Evolutionary conservation across 2,888 invertebrate genomes (phyloP), one percentile per base, ranked within the genome.

Genomic region (Apamea crenata): DNA sequence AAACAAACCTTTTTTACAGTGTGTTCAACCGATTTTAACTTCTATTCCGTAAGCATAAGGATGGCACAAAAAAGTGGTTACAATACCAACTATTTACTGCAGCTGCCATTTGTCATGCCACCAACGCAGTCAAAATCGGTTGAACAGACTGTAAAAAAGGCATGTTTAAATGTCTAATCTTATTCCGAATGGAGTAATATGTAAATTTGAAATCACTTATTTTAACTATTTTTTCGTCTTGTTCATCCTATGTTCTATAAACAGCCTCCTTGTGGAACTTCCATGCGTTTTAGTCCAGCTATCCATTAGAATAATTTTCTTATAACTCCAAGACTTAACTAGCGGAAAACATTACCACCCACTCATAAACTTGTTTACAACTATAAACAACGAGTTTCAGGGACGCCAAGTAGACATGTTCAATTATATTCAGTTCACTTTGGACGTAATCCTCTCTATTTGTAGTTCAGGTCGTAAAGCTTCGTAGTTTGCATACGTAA

Each of bases 401-500:
- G 29, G 29, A 59, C 32, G 53, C 10, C 0, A 74, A 53, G 70
- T 78, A 65, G 0, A 40, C 5, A 69, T 50, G 77, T 82, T 61
- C 72, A 56, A 59, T 36, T 61, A 56, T 59, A 83, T 63, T 71
- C 47, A 44, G 21, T 61, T 32, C 21, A 75, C n/a, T 70, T 32
- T 18, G 21, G 44, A 16, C 67, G 16, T 74, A 65, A 87, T 75
- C 8, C 50, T 36, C 25, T 67, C 29, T 73, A 69, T 78, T 75
- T 70, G 53, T 75, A 75, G 5, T 32, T 16, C 10, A 50, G 65
- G 50, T 76, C 75, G 44, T 84, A 78, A 84, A 87, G 50, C 84
- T 68, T 78, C 63, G 71, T 61, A 68, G 74, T 85, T 80, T 74
- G 85, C 76, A 84, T 85, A 44, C 14, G 16, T 74, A 47, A 80